Base-by-base conservation (phyloP, 2,113 vertebrate genomes). In the Phasianus colchicus region DNA sequence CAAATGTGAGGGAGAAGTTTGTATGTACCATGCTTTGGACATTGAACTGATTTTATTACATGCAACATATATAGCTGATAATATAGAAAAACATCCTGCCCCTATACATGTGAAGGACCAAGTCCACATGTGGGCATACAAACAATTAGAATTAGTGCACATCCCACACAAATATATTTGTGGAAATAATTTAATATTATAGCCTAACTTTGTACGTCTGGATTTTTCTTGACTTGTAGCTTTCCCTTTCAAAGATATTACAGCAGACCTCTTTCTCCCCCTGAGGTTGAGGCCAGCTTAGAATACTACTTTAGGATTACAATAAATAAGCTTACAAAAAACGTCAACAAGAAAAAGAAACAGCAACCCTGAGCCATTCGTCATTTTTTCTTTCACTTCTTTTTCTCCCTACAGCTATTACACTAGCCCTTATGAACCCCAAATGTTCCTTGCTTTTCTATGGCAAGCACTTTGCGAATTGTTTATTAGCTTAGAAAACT, bases 31-130 rank as follows among this genome's bases (percentile, higher is more conserved):
- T 73, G 69, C 64, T 96, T 96, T 93, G 83, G 86, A 85, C 60
- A 60, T 84, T 89, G 63, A 30, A 80, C 85, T 95, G 92, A 66
- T 91, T 95, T 95, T 96, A 94, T 90, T 84, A 48, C 86, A 77
- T 92, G 82, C 92, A 93, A 83, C 60, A 70, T 95, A 97, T 96
- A 73, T 78, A 89, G 69, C 73, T 93, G 94, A 89, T 85, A 89
- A 69, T 19, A 48, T 27, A 61, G 57, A 83, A 96, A 96, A 96
- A 91, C 54, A 86, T 64, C n/a, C 50, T 90, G 57, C 72, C 55
- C 19, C 36, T 75, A 14, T 86, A 40, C 60, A 83, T 67, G 88
- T 19, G 81, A 87, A 91, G 30, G 52, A 30, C 27, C 43, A 5
- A 12, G 55, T 93, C 45, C 66, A 60, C 36, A 48, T 21, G 24